A percentile compares a stretch with the other conserved stretches of the same genome.
Conservation (phyloP, 30 jellyfish, hydroid and myxozoan genomes). For the Pseudorhiza aurosa region DNA sequence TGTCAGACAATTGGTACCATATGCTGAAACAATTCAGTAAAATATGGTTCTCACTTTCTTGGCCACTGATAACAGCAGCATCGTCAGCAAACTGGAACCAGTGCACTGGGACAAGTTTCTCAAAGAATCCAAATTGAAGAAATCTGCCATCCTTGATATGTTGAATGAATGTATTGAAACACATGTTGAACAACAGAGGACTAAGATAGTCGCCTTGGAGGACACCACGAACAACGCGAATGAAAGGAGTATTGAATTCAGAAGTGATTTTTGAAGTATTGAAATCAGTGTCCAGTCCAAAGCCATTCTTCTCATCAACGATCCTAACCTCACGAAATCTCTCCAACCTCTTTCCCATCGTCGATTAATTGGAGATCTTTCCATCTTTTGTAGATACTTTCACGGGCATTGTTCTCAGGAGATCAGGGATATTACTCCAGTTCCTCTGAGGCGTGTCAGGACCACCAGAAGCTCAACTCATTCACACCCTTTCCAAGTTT, state of each 20-base stretch:
- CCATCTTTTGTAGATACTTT: too few relatives aligned
- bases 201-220: constrained; percentile 6
- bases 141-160: not conserved
- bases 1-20: not conserved
- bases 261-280: not conserved
- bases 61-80: not conserved
- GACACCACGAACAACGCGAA: not conserved
- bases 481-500: too few relatives aligned
- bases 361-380: too few relatives aligned
- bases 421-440: too few relatives aligned
- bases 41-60: not conserved
- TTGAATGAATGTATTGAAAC: constrained; percentile 1
- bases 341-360: too few relatives aligned
- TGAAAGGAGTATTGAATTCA: not conserved
- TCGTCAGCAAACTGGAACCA: constrained; percentile 14
- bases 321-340: too few relatives aligned
- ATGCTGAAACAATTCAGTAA: not conserved
- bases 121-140: not conserved
- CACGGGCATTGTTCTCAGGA: too few relatives aligned
- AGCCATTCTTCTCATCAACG: too few relatives aligned
- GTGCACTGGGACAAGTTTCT: not conserved
- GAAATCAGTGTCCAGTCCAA: not conserved
- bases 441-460: too few relatives aligned
- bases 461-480: too few relatives aligned
- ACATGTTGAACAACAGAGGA: not conserved